Percentiles rank a stretch among this genome's conserved stretches.
Evolutionary conservation across 2,113 vertebrate species (phyloP).

Genomic region (Paraplagusia blochii): DNA sequence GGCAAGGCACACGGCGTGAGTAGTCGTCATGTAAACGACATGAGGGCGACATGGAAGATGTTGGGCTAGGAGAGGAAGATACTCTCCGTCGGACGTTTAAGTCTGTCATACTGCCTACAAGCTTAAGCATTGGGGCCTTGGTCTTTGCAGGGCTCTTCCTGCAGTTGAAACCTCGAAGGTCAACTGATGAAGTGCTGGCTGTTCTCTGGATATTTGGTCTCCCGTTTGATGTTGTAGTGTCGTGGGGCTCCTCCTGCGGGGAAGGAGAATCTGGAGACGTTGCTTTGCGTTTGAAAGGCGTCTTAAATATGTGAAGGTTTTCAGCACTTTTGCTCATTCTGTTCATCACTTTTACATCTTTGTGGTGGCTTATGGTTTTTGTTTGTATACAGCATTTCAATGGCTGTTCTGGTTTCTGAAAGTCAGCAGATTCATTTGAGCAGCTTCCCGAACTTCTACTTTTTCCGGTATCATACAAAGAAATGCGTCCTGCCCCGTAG

Average conservation of each 20-base stretch:
- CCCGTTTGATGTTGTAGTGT: constrained; percentile 61
- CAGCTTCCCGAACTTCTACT: constrained; percentile 26
- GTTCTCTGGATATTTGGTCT: constrained; percentile 69
- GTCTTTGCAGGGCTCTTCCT: constrained; percentile 79
- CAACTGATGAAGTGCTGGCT: constrained; percentile 74
- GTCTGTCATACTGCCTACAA: constrained; percentile 85
- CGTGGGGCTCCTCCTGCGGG: constrained; percentile 53
- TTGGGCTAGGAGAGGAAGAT: constrained; percentile 50
- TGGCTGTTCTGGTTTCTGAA: constrained; percentile 51
- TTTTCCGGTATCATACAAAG: constrained; percentile 75
- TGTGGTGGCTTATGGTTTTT: constrained; percentile 31
- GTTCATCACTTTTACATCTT: constrained; percentile 69
- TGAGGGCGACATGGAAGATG: constrained; percentile 49
- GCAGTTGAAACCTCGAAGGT: constrained; percentile 58
- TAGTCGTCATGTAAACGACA: constrained; percentile 91
- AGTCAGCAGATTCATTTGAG: constrained; percentile 30
- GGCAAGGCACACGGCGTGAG: constrained; percentile 83
- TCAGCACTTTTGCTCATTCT: constrained; percentile 89
- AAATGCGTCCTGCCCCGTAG: constrained; percentile 87
- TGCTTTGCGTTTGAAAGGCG: constrained; percentile 84
- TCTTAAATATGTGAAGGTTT: constrained; percentile 82
- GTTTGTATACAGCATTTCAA: constrained; percentile 49
- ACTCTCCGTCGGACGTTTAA: constrained; percentile 71
- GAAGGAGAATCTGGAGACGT: constrained; percentile 65
- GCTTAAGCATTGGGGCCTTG: constrained; percentile 80